Conservation (phyloP, 2,797 vertebrate genomes). For the Muraenolepis orangiensis region DNA sequence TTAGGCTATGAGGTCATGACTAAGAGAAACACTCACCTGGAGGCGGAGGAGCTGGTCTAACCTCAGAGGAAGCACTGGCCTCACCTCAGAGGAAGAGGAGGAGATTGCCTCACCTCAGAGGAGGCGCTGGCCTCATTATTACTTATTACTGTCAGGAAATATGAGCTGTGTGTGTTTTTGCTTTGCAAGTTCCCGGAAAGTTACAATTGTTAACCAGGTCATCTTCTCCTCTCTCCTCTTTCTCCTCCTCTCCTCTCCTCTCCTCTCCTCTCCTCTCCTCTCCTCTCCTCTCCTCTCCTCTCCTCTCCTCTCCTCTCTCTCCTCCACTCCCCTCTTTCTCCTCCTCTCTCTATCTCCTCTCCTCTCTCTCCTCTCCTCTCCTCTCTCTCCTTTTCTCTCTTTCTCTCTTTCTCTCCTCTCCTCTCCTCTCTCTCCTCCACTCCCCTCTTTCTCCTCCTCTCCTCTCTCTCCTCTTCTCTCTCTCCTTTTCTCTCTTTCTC, state of each 20-base stretch:
- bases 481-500: background rate
- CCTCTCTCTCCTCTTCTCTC: background rate
- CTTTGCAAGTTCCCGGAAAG: background rate
- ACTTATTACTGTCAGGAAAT: too few relatives aligned
- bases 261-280: background rate
- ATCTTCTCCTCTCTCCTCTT: background rate
- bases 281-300: background rate
- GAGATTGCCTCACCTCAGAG: background rate
- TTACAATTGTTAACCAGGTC: background rate
- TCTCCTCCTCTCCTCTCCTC: background rate
- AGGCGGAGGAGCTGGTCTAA: too few relatives aligned
- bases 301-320: background rate
- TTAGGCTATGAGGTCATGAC: background rate
- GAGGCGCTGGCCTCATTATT: too few relatives aligned
- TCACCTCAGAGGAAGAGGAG: too few relatives aligned
- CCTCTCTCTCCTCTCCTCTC: background rate
- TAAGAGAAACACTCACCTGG: background rate
- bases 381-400: background rate
- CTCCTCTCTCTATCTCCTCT: background rate
- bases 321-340: background rate
- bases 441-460: background rate
- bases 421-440: too few relatives aligned
- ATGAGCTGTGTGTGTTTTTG: background rate
- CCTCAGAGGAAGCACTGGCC: background rate
- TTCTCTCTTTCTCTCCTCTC: too few relatives aligned